Evolutionary conservation across 2,888 invertebrate species (phyloP), one percentile per base, ranked within the genome.

Genomic region (Acleris emargana): DNA sequence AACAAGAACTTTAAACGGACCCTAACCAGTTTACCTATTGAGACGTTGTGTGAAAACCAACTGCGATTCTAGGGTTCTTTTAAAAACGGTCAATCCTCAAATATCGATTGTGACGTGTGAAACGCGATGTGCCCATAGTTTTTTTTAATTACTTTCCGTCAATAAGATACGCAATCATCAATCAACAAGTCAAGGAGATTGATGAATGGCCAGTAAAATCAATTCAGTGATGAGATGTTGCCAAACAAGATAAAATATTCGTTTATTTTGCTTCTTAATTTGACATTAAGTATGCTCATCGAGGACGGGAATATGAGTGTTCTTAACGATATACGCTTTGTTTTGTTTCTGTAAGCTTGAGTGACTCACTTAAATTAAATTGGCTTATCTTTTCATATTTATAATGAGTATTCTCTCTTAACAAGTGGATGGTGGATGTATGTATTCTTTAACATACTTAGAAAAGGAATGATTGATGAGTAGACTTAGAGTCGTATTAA

Each of bases 121-220:
- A 79, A 81, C 79, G 78, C 76, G 77, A 78, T 76, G 79, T 73
- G 73, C 75, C 75, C 75, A 74, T 76, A 77, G 76, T 70, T 71
- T 83, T 87, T 88, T 91, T 88, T 91, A 91, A 91, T 91, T 89
- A 90, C 86, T 82, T 82, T 86, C 81, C 81, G 86, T 89, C 90
- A 87, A 86, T 86, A 80, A 74, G 71, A 74, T 75, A 75, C 58
- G 74, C 80, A 82, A 82, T 87, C 88, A 91, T 91, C 83, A 90
- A 91, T 91, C 91, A 90, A 88, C 83, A 81, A 89, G 85, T 89
- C 88, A 84, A 78, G 77, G 73, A 86, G 89, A 91, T 88, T 91
- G 87, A 92, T 92, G 85, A 83, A 88, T 82, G 84, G 75, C 76
- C 79, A 67, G 78, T 81, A 83, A 86, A 91, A 89, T 87, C 88